phyloP scores from a whole-genome alignment of 2,888 invertebrate genomes.

The Ctenicera cuprea region DNA sequence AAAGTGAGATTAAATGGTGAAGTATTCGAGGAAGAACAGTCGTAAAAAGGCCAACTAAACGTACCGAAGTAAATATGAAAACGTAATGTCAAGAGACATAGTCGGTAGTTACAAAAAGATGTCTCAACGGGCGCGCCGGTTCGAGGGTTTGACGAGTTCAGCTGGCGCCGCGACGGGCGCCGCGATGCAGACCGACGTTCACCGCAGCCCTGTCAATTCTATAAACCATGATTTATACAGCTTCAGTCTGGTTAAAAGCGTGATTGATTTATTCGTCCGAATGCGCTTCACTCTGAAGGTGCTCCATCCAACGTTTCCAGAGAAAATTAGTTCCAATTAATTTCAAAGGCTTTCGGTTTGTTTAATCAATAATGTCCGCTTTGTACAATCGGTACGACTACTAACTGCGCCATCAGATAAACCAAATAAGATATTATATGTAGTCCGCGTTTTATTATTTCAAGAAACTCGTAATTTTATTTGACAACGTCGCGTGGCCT shows the following conservation, averaged over 20 bases:
- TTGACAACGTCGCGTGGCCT: slow-evolving; percentile 35
- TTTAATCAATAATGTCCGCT: slow-evolving; percentile 47
- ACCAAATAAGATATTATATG: slow-evolving; percentile 35
- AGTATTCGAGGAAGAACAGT: slow-evolving; percentile 28
- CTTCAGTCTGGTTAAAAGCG: slow-evolving; percentile 54
- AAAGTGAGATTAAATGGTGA: slow-evolving; percentile 30
- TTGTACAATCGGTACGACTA: slow-evolving; percentile 31
- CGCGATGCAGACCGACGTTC: slow-evolving; percentile 47
- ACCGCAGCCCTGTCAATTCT: slow-evolving; percentile 53
- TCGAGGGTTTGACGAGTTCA: slow-evolving; percentile 44
- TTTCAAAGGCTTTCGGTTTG: slow-evolving; percentile 47
- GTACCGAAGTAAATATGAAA: slow-evolving; percentile 44
- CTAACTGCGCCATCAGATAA: slow-evolving; percentile 49
- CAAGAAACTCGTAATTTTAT: slow-evolving; percentile 36
- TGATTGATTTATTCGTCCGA: slow-evolving; percentile 57
- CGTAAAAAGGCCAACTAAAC: slow-evolving; percentile 35
- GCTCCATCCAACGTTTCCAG: slow-evolving; percentile 40
- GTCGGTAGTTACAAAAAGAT: slow-evolving; percentile 44
- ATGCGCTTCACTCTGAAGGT: slow-evolving; percentile 47
- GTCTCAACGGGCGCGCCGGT: slow-evolving; percentile 43
- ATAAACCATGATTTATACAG: slow-evolving; percentile 57
- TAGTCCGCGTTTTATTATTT: slow-evolving; percentile 3
- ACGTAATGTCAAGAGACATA: slow-evolving; percentile 39
- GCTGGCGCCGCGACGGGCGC: slow-evolving; percentile 51
- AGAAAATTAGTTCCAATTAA: slow-evolving; percentile 50